Percentiles rank a stretch among this genome's conserved stretches.
Conservation (phyloP, 2,888 invertebrate species). For the Pollenia labialis region DNA sequence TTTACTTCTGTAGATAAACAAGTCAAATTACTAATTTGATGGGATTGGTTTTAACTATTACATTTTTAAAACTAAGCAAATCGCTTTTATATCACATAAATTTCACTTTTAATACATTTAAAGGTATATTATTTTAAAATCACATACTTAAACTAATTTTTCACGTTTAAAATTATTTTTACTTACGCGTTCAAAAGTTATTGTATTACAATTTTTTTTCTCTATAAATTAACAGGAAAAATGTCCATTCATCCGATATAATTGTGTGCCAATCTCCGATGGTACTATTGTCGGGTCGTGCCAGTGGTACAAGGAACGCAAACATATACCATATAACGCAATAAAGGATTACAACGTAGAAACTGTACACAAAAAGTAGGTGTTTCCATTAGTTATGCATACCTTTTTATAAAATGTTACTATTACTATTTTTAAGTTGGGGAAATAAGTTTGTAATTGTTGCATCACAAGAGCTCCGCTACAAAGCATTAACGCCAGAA, state of each 20-base stretch:
- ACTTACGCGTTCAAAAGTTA: neutral
- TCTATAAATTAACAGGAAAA: conserved; percentile 81
- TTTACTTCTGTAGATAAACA: too few species aligned
- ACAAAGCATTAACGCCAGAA: conserved; percentile 86
- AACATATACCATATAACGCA: conserved; percentile 84
- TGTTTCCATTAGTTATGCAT: conserved; percentile 20
- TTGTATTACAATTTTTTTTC: neutral
- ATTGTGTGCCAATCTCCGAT: conserved; percentile 86
- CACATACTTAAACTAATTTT: too few species aligned
- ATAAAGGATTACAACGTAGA: conserved; percentile 84
- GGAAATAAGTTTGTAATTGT: conserved; percentile 89
- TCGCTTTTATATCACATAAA: too few species aligned
- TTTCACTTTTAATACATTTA: too few species aligned
- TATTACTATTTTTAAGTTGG: conserved; percentile 84
- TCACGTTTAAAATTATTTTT: too few species aligned
- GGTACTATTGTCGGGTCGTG: conserved; percentile 89
- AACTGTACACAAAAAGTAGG: conserved; percentile 83
- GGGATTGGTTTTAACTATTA: too few species aligned
- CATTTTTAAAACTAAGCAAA: too few species aligned
- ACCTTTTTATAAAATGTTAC: neutral
- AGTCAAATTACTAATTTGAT: too few species aligned
- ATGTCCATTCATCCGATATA: conserved; percentile 86
- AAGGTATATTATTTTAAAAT: too few species aligned
- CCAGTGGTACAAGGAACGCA: conserved; percentile 86
- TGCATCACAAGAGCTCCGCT: conserved; percentile 87